Conservation (phyloP, 2,888 invertebrate species). For the Crioceris asparagi region DNA sequence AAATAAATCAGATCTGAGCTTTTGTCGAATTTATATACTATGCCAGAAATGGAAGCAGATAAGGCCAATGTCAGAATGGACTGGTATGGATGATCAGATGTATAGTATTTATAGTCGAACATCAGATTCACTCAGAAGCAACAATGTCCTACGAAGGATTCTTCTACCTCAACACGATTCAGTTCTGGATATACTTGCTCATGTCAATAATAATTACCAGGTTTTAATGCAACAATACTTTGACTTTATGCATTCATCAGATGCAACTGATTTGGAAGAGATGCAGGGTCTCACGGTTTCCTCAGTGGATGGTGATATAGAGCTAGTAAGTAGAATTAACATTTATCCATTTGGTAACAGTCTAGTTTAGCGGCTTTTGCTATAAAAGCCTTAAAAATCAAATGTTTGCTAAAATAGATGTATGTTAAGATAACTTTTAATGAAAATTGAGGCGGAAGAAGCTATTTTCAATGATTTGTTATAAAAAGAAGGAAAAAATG, state of each 20-base stretch:
- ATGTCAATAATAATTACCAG: conserved; percentile 10
- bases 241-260: conserved; percentile 19
- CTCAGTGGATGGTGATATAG: too few species aligned
- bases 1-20: conserved; percentile 22
- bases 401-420: too few species aligned
- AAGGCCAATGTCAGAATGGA: conserved; percentile 12
- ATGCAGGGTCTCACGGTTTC: too few species aligned
- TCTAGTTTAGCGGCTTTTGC: too few species aligned
- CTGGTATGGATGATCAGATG: conserved; percentile 21
- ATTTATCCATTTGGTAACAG: too few species aligned
- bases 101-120: conserved; percentile 20
- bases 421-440: too few species aligned
- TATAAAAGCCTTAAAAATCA: too few species aligned
- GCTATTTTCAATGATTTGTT: too few species aligned
- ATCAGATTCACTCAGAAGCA: conserved; percentile 19
- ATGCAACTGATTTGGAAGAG: too few species aligned
- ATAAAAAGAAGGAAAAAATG: too few species aligned
- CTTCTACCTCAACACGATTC: conserved; percentile 17
- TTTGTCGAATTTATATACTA: conserved; percentile 26
- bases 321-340: too few species aligned
- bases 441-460: too few species aligned
- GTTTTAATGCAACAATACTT: conserved; percentile 21
- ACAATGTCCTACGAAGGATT: conserved; percentile 19
- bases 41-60: conserved; percentile 27
- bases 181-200: conserved; percentile 10